Percentiles rank a stretch among this genome's conserved stretches.
These are phyloP conservation scores for Euphydryas editha DNA, from an alignment of 2,888 invertebrate species.

Conservation along the genomic window DNA sequence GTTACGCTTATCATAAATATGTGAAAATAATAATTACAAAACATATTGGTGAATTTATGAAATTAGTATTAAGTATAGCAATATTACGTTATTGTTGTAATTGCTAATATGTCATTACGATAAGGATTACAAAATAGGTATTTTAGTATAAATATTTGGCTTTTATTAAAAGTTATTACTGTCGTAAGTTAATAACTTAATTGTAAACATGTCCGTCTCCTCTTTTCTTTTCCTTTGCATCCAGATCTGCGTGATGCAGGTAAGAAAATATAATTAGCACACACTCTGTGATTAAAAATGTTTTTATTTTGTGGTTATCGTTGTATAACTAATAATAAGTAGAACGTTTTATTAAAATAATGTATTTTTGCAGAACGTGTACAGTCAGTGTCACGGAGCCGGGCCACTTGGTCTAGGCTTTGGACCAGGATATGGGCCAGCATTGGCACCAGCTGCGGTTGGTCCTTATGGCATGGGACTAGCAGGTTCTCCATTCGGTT, in stretches of 20 bases:
- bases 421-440: not conserved
- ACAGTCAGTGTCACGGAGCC: slow-evolving; percentile 32
- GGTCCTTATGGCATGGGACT: slow-evolving; percentile 17
- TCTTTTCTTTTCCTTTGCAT: slow-evolving; percentile 49
- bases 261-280: slow-evolving; percentile 34
- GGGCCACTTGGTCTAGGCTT: not conserved
- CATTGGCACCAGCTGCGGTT: not conserved
- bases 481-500: slow-evolving; percentile 26
- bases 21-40: not conserved
- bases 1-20: not conserved
- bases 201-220: slow-evolving; percentile 51
- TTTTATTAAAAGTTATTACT: not conserved
- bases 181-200: not conserved
- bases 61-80: not conserved
- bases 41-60: not conserved
- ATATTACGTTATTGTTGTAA: not conserved
- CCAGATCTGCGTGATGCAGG: slow-evolving; percentile 54
- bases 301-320: not conserved
- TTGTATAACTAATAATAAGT: not conserved
- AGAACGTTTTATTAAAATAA: not conserved
- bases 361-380: slow-evolving; percentile 34
- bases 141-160: slow-evolving; percentile 5
- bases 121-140: slow-evolving; percentile 6
- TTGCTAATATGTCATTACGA: slow-evolving; percentile 14
- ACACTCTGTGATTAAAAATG: not conserved